Percentiles rank a stretch among this genome's conserved stretches.
These are phyloP conservation scores for Oligia latruncula DNA, from an alignment of 2,888 invertebrate species.

Conservation along the genomic window DNA sequence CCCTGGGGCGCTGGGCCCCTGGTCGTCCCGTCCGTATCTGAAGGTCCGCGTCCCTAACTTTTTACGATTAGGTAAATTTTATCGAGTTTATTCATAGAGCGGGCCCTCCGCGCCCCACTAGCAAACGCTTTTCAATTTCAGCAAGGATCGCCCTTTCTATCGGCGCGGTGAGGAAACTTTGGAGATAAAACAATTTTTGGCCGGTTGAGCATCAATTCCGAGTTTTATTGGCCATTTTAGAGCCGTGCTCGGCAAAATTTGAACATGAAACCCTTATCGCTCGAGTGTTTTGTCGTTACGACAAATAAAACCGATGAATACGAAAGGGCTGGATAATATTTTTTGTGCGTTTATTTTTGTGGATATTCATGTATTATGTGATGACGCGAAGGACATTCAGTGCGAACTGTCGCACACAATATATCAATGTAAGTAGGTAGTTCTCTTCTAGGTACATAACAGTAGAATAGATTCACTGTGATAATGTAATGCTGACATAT, in stretches of 20 bases:
- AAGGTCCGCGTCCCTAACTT: conserved; percentile 73
- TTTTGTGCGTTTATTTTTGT: conserved; percentile 58
- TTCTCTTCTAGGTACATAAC: conserved; percentile 30
- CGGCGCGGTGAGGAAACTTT: conserved; percentile 75
- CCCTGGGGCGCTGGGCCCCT: conserved; percentile 27
- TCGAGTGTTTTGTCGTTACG: conserved; percentile 69
- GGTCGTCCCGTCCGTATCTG: conserved; percentile 47
- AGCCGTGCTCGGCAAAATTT: conserved; percentile 66
- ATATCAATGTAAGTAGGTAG: conserved; percentile 51
- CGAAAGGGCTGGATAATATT: conserved; percentile 60
- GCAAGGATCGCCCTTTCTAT: conserved; percentile 78
- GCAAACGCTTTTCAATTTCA: conserved; percentile 83
- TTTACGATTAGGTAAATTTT: conserved; percentile 84
- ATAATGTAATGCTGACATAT: conserved; percentile 50
- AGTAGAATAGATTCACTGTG: conserved; percentile 40
- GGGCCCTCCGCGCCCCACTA: conserved; percentile 68
- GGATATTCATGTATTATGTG: conserved; percentile 55
- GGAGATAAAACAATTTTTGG: conserved; percentile 81
- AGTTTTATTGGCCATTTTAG: conserved; percentile 73
- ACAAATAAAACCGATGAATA: conserved; percentile 68
- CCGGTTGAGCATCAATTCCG: conserved; percentile 73
- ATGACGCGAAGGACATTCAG: conserved; percentile 51
- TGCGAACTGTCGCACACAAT: conserved; percentile 41
- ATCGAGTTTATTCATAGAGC: conserved; percentile 85
- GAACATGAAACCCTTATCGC: conserved; percentile 67